Evolutionary conservation across 2,888 invertebrate species (phyloP).

Genomic region (Oscheius sp.): DNA sequence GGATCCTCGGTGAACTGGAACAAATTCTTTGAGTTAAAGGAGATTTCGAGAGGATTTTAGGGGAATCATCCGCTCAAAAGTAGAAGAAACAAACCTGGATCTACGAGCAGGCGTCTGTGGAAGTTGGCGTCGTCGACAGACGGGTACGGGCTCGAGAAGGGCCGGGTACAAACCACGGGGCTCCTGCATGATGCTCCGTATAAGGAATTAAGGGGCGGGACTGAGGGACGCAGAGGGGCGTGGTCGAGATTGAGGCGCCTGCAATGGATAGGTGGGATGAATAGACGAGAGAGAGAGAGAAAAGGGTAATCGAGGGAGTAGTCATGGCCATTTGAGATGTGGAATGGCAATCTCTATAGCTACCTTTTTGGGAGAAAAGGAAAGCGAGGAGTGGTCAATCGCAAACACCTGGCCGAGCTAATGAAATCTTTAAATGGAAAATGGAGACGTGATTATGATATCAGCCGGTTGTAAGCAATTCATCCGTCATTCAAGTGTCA

Average conservation of each 20-base stretch:
- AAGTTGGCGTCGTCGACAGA: conserved; percentile 50
- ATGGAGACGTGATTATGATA: too few relatives aligned
- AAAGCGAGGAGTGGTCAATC: too few relatives aligned
- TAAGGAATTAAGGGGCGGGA: conserved; percentile 22
- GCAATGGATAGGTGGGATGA: conserved; percentile 8
- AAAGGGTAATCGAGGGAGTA: too few relatives aligned
- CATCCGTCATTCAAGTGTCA: too few relatives aligned
- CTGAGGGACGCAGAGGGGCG: conserved; percentile 26
- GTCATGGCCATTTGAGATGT: too few relatives aligned
- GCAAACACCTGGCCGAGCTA: too few relatives aligned
- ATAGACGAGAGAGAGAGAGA: conserved; percentile 13
- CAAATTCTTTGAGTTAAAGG: too few relatives aligned
- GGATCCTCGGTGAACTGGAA: conserved; percentile 51
- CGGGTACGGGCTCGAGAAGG: conserved; percentile 50
- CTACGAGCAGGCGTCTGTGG: conserved; percentile 55
- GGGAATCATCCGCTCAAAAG: neutral
- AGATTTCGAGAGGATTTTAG: neutral
- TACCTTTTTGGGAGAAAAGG: too few relatives aligned
- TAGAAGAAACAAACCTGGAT: conserved; percentile 32
- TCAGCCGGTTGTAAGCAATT: too few relatives aligned
- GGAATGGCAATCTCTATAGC: too few relatives aligned
- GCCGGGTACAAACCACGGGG: conserved; percentile 43
- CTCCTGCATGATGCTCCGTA: conserved; percentile 36
- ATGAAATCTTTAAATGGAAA: too few relatives aligned
- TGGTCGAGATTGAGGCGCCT: conserved; percentile 17